These are phyloP conservation scores for Patella depressa DNA, from an alignment of 2,888 invertebrate species.

Conservation along the genomic window DNA sequence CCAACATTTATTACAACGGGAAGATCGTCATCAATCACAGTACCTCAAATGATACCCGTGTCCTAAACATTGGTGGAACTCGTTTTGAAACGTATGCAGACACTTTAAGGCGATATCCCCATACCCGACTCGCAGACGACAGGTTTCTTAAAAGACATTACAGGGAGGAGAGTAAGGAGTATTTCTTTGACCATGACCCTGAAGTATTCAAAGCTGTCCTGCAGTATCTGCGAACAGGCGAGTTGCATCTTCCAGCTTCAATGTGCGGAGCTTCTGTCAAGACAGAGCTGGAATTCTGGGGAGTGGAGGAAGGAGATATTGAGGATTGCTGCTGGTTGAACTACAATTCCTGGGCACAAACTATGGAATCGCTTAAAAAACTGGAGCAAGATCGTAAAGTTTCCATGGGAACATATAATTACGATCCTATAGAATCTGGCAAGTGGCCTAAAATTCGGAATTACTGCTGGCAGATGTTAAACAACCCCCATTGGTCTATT, in stretches of 20 bases:
- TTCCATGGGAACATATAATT: conserved; percentile 2
- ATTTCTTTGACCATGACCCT: conserved; percentile 58
- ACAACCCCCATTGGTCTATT: conserved; percentile 45
- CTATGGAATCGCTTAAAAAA: conserved; percentile 27
- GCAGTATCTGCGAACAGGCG: conserved; percentile 54
- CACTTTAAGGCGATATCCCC: conserved; percentile 30
- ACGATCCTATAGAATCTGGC: neutral
- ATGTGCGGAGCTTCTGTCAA: conserved; percentile 35
- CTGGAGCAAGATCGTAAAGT: conserved; percentile 33
- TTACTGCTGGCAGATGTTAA: conserved; percentile 47
- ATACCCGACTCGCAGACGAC: conserved; percentile 34
- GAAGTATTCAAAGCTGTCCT: conserved; percentile 51
- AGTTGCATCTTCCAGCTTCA: conserved; percentile 40
- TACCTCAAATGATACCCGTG: neutral
- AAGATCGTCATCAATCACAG: neutral
- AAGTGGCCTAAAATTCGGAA: neutral
- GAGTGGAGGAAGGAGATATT: conserved; percentile 44
- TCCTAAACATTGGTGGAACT: conserved; percentile 32
- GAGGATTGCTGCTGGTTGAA: conserved; percentile 52
- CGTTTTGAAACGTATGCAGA: conserved; percentile 25
- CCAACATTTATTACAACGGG: neutral
- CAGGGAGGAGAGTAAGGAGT: conserved; percentile 39
- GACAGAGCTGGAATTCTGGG: conserved; percentile 56
- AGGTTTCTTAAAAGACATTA: conserved; percentile 29
- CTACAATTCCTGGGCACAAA: conserved; percentile 39